Conservation (phyloP, 2,113 vertebrate genomes). For the Varanus komodoensis region DNA sequence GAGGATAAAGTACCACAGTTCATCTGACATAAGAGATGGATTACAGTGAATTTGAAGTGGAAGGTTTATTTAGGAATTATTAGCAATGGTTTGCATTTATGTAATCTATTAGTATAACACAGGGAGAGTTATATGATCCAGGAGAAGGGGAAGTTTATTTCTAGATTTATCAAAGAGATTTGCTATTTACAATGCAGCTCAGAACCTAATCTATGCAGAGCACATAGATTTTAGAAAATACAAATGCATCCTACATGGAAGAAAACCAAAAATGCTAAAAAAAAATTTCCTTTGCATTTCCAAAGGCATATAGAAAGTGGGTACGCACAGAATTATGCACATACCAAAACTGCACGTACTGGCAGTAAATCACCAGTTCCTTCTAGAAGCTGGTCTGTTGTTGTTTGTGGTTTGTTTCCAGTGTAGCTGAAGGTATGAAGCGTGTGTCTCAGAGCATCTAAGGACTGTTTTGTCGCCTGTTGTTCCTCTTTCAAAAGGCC, state of each 20-base stretch:
- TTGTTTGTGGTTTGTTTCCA: neutral
- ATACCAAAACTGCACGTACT: neutral
- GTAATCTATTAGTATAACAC: conserved; percentile 61
- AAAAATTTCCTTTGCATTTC: neutral
- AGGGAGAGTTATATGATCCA: conserved; percentile 40
- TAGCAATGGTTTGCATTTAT: conserved; percentile 69
- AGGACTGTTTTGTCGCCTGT: neutral
- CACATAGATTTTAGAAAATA: conserved; percentile 8
- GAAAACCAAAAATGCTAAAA: conserved; percentile 19
- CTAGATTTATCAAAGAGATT: conserved; percentile 51
- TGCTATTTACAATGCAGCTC: conserved; percentile 38
- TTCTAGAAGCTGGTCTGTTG: neutral
- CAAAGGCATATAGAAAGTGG: neutral
- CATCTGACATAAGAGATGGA: conserved; percentile 70
- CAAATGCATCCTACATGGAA: conserved; percentile 12
- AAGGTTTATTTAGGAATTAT: conserved; percentile 70
- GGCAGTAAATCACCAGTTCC: neutral
- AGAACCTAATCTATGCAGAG: conserved; percentile 39
- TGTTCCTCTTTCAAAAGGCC: neutral
- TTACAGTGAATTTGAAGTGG: conserved; percentile 67
- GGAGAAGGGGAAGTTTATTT: conserved; percentile 53
- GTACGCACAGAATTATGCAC: neutral
- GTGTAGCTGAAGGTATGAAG: neutral
- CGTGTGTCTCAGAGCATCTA: neutral
- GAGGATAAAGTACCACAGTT: conserved; percentile 65